A percentile compares a stretch with the other conserved stretches of the same genome.
Conservation (phyloP, 2,888 invertebrate species). For the Cephonodes hylas region DNA sequence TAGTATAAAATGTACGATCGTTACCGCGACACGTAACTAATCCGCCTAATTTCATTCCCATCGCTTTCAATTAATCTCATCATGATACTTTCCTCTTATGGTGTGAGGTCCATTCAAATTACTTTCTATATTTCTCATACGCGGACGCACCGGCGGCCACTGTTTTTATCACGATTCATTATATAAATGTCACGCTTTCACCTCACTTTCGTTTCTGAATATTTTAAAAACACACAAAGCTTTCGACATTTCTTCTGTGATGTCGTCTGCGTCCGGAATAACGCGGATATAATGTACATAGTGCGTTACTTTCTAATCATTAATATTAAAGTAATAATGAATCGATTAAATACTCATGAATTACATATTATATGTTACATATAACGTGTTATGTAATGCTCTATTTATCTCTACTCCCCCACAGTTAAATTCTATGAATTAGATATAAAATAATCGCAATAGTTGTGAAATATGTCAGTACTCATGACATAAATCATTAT, state of each 20-base stretch:
- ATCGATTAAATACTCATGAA: too few species aligned
- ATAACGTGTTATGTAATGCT: not conserved
- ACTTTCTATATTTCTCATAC: slow-evolving; percentile 13
- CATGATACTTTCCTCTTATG: not conserved
- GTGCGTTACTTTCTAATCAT: not conserved
- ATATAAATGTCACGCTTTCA: slow-evolving; percentile 65
- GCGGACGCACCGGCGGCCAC: slow-evolving; percentile 3
- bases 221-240: slow-evolving; percentile 46
- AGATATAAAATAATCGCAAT: not conserved
- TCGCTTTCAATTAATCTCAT: not conserved
- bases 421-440: not conserved
- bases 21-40: not conserved
- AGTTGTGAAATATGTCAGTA: too few species aligned
- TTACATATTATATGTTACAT: too few species aligned
- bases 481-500: slow-evolving; percentile 1
- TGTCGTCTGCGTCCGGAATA: slow-evolving; percentile 5
- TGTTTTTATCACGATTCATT: slow-evolving; percentile 44
- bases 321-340: not conserved
- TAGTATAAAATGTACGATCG: not conserved
- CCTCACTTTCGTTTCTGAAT: slow-evolving; percentile 58
- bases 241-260: slow-evolving; percentile 45
- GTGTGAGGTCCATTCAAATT: not conserved
- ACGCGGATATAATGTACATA: not conserved
- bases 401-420: not conserved
- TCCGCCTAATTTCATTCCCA: not conserved